Conservation (phyloP, 2,797 vertebrate species). For the Odontamblyopus lacepedii region DNA sequence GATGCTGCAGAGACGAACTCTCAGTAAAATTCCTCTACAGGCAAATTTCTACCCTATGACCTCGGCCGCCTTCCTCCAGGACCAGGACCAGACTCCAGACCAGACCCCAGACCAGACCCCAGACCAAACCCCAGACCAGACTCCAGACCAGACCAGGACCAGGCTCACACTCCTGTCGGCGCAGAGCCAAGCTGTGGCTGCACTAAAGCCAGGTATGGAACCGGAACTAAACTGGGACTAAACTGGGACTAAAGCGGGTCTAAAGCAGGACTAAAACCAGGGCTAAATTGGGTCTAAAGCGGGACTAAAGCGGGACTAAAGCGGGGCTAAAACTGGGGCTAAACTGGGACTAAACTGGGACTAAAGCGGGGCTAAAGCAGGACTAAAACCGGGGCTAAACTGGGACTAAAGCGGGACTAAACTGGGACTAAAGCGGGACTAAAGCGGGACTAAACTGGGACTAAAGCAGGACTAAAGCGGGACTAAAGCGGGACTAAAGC, state of each 20-base stretch:
- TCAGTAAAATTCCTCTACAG: slow-evolving; percentile 89
- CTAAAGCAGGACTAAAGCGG: neutral
- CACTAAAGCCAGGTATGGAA: slow-evolving; percentile 66
- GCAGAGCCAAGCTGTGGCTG: slow-evolving; percentile 86
- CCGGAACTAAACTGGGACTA: neutral
- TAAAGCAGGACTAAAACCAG: neutral
- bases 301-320: neutral
- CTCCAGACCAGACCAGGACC: slow-evolving; percentile 43
- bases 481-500: too few relatives aligned
- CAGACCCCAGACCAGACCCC: slow-evolving; percentile 45
- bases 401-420: neutral
- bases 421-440: neutral
- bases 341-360: neutral
- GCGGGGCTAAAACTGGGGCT: neutral
- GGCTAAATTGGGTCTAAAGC: neutral
- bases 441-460: too few relatives aligned
- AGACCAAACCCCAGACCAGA: slow-evolving; percentile 44
- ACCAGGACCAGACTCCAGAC: slow-evolving; percentile 40
- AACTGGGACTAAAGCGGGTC: neutral
- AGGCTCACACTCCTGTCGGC: slow-evolving; percentile 86
- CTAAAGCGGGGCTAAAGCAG: neutral
- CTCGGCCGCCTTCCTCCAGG: slow-evolving; percentile 87
- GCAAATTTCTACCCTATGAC: slow-evolving; percentile 93
- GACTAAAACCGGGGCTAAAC: slow-evolving; percentile 50
- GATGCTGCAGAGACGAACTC: slow-evolving; percentile 86